Evolutionary conservation across 2,113 vertebrate genomes (phyloP), one percentile per base, ranked within the genome.

Genomic region (Sturnira hondurensis): DNA sequence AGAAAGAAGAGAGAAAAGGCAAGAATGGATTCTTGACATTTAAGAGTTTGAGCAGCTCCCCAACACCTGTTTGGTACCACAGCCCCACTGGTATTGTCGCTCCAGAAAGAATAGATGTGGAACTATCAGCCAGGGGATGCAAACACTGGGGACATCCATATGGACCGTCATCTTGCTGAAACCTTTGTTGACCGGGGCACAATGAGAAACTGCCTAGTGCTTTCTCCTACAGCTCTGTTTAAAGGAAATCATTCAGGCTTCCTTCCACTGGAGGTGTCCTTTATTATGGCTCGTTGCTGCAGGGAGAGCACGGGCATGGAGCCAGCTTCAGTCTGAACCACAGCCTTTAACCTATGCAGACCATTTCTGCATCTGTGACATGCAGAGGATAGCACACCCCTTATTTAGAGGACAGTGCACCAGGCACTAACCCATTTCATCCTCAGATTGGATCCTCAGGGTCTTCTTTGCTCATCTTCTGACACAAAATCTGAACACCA

Each of bases 131-230:
- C 0, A 4, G 15, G 63, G 28, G 7, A 19, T 7, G 1, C 7
- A 14, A 19, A 31, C 5, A 0, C n/a, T 12, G 14, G 36, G 1
- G 14, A 13, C 26, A 6, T 0, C 2, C 1, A 0, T 0, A 9
- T 4, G 15, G 74, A 33, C 68, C 1, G 0, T 1, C 3, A 26
- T 2, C 0, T 0, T 4, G 10, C 50, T 9, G n/a, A 22, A 36
- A 7, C 9, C 24, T 20, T 28, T 8, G 26, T n/a, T 1, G 15
- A 1, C 7, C 9, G 4, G 17, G 47, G 20, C 24, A 14, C 1
- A 2, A 16, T 0, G 84, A 63, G n/a, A 20, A 1, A 3, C 2
- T 41, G 15, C 3, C 54, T 78, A 50, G 31, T 4, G 4, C 2
- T 7, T 24, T 45, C 54, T 19, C 20, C 33, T 0, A 3, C 4